Evolutionary conservation across 2,888 invertebrate species (phyloP), one percentile per base, ranked within the genome.

Genomic region (Leptinotarsa juncta): DNA sequence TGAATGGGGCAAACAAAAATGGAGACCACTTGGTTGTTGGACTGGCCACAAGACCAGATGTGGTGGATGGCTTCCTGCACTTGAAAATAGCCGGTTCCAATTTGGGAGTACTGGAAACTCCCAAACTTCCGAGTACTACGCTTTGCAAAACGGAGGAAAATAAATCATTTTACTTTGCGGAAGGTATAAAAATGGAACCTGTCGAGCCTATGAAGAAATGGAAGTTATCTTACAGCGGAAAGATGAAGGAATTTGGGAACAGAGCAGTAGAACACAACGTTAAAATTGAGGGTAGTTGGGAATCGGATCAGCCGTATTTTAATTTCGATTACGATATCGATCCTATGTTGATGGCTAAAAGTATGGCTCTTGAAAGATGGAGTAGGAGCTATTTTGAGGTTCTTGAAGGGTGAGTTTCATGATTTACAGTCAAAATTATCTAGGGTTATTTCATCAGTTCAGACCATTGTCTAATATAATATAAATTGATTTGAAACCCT

Each of bases 301-400:
- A 88, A 67, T 91, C 93, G 0, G 87, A 89, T 50, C 90, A 91
- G 81, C 88, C 90, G 0, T 90, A 89, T 57, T 94, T 94, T 86
- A 93, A 94, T 86, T 94, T 92, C 82, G 92, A 94, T 83, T 89
- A 88, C 0, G 92, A 93, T 81, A 91, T 93, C 87, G 90, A 93
- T 57, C 88, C 91, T 1, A 85, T 87, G 49, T 88, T 90, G 20
- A 89, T 93, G 86, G 92, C 94, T 0, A 89, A 89, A 76, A 91
- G 91, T 53, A 89, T 94, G 78, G 93, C 94, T 0, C 88, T 90
- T 73, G 94, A 95, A 84, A 89, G 89, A 3, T 95, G 94, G 94
- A 91, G 91, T 15, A 84, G 87, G 23, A 90, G 91, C 75, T 93
- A 92, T 85, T 95, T 95, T 84, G 86, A 91, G 73, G 88, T 89